These are phyloP conservation scores for Xestoiulus laeticollis DNA, from an alignment of 2,888 invertebrate genomes.

Conservation along the genomic window DNA sequence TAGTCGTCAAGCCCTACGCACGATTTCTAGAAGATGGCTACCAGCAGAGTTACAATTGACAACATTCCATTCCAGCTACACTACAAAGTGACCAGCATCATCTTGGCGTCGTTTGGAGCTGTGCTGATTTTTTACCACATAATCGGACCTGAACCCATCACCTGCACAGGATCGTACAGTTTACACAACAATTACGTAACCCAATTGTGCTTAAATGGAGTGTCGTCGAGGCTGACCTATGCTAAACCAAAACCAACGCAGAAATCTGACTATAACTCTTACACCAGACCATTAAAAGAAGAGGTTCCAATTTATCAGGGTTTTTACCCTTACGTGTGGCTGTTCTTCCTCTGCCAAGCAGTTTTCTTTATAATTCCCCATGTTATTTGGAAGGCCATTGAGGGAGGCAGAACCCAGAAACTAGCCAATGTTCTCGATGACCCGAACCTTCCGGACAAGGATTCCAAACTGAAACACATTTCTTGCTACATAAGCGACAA, in stretches of 20 bases:
- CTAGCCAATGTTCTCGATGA: neutral
- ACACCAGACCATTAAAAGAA: neutral
- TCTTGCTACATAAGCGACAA: constrained; percentile 57
- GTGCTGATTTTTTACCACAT: constrained; percentile 48
- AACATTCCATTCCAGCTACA: constrained; percentile 51
- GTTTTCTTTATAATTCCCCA: neutral
- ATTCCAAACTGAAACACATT: constrained; percentile 63
- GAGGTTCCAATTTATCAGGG: neutral
- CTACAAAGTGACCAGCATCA: constrained; percentile 47
- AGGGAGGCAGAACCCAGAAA: neutral
- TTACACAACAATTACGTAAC: no score
- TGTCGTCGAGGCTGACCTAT: no score
- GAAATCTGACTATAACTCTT: no score
- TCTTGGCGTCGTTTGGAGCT: constrained; percentile 27
- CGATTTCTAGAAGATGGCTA: constrained; percentile 80
- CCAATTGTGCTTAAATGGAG: no score
- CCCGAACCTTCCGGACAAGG: neutral
- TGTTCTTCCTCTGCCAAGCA: neutral
- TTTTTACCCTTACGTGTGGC: neutral
- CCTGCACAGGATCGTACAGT: neutral
- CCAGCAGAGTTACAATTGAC: constrained; percentile 79
- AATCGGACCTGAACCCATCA: constrained; percentile 23
- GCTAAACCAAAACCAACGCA: no score
- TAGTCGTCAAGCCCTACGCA: no score
- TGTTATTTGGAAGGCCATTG: neutral